phyloP scores from a whole-genome alignment of 2,113 vertebrate species.

The Stigmatopora nigra region DNA sequence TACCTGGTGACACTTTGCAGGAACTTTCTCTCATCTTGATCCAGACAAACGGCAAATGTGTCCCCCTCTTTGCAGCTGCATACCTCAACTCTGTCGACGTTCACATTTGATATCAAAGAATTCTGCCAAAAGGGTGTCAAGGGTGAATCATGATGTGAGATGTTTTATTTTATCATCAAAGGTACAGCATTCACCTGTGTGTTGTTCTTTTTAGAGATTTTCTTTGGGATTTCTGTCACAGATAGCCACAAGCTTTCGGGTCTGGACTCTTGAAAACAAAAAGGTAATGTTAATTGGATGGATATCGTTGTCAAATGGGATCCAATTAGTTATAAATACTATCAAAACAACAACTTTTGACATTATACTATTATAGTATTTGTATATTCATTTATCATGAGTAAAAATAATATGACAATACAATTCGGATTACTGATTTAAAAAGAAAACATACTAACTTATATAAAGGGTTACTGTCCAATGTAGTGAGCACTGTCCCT shows the following conservation, averaged over 20 bases:
- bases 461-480: no score
- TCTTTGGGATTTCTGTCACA: slow-evolving; percentile 84
- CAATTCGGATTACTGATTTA: no score
- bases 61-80: slow-evolving; percentile 56
- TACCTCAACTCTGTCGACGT: slow-evolving; percentile 84
- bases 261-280: slow-evolving; percentile 67
- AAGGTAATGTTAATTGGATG: not conserved
- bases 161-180: not conserved
- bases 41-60: slow-evolving; percentile 87
- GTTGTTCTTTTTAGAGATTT: slow-evolving; percentile 83
- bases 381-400: no score
- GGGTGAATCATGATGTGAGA: not conserved
- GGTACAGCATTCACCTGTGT: slow-evolving; percentile 76
- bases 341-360: no score
- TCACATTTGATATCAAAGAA: slow-evolving; percentile 78
- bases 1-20: slow-evolving; percentile 89
- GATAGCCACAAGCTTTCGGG: slow-evolving; percentile 80
- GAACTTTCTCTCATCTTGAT: slow-evolving; percentile 94
- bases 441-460: no score
- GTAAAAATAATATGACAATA: no score
- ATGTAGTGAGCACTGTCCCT: no score
- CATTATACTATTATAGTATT: no score
- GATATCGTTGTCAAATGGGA: no score
- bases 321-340: no score
- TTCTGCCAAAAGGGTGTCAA: slow-evolving; percentile 49